phyloP scores from a whole-genome alignment of 2,888 invertebrate species.

The Drosophila mimica region DNA sequence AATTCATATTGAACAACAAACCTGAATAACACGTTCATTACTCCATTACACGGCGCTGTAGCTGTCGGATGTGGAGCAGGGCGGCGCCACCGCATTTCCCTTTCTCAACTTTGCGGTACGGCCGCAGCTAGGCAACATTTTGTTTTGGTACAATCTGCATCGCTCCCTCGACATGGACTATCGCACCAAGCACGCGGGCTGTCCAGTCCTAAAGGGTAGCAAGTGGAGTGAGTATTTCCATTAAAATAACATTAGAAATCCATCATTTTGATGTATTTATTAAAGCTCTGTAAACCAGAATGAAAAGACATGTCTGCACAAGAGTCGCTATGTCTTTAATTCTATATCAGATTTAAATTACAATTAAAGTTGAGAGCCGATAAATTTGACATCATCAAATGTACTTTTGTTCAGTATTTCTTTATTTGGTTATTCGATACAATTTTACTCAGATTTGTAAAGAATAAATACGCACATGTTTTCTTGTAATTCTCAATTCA shows the following conservation, averaged over 20 bases:
- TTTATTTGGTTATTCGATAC: not conserved
- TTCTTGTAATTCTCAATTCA: not conserved
- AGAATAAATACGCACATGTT: not conserved
- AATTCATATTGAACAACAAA: constrained; percentile 5
- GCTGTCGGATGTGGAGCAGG: constrained; percentile 98
- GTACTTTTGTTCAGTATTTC: too few relatives aligned
- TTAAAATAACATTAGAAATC: not conserved
- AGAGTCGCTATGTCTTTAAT: not conserved
- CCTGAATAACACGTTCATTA: constrained; percentile 6
- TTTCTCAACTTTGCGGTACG: constrained; percentile 92
- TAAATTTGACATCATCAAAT: not conserved
- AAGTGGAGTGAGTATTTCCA: constrained; percentile 93
- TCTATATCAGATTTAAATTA: not conserved
- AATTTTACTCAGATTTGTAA: not conserved
- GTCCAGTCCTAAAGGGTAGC: constrained; percentile 97
- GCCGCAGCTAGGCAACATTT: constrained; percentile 95
- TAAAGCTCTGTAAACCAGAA: not conserved
- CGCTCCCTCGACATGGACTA: constrained; percentile 96
- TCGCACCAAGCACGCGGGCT: constrained; percentile 97
- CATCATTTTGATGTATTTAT: not conserved
- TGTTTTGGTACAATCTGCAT: constrained; percentile 97
- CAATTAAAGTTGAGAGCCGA: not conserved
- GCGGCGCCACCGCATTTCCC: constrained; percentile 98
- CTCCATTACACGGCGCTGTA: constrained; percentile 81
- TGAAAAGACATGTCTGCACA: not conserved